Base-by-base conservation (phyloP, 1,140 invertebrate genomes). In the Drosophila kurseongensis region DNA sequence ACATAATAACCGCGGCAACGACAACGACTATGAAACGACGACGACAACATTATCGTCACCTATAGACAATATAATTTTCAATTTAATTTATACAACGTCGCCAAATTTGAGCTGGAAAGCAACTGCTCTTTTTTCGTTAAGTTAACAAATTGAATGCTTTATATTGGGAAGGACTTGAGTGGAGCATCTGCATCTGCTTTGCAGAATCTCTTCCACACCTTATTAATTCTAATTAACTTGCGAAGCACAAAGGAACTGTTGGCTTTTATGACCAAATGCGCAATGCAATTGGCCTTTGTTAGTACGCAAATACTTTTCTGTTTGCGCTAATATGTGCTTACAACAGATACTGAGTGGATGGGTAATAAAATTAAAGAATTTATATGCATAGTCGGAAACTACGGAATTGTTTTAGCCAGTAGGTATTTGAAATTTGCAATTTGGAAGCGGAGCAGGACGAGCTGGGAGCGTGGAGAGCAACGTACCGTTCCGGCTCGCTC, bases 61-160 rank as follows among this genome's bases (percentile, higher is more conserved):
- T 86, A 86, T 66, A 88, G 82, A 86, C 82, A 86, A 86, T 86
- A 88, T 86, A 88, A 88, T 86, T 88, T 78, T 89, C 68, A 79
- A 56, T 79, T 88, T 88, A 88, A 86, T 89, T 88, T 89, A 86
- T 83, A 65, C 84, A 77, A 72, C 71, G 56, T 55, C 42, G 68
- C 76, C 75, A 69, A 71, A 84, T 79, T 73, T 36, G 67, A 38
- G 45, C 59, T 75, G 38, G 14, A 44, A 32, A 44, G 55, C 54
- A n/a, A 10, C 40, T 40, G 56, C 41, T 16, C 13, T 59, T 35
- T 45, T 32, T 35, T 8, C 6, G n/a, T 42, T 10, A 4, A 16
- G 10, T n/a, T 38, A 18, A 27, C 35, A 48, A 56, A 47, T 69
- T 48, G 35, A 59, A 65, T 12, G 29, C 51, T 50, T 50, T 32